These are phyloP conservation scores for Tetraodon nigroviridis DNA, from an alignment of 2,113 vertebrate species.

Conservation along the genomic window DNA sequence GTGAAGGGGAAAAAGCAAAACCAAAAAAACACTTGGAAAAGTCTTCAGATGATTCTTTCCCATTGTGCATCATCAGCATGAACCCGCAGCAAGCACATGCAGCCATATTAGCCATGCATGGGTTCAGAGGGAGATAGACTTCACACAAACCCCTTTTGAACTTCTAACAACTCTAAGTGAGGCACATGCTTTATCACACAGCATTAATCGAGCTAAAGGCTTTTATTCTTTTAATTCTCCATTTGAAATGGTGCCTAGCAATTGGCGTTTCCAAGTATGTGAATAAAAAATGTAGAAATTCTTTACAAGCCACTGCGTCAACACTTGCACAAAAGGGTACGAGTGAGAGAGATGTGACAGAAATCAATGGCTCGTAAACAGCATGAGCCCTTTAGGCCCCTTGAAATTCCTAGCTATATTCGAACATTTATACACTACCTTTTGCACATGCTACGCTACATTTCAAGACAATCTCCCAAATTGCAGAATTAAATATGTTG, in stretches of 20 bases:
- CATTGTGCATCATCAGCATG: constrained; percentile 46
- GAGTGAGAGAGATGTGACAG: constrained; percentile 17
- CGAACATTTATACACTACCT: too few species aligned
- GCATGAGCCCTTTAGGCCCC: constrained; percentile 14
- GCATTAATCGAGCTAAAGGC: constrained; percentile 51
- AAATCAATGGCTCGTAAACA: constrained; percentile 13
- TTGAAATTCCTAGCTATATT: neutral
- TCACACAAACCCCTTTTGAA: constrained; percentile 45
- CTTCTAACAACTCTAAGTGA: constrained; percentile 38
- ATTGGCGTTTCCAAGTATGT: constrained; percentile 25
- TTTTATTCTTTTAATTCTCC: constrained; percentile 52
- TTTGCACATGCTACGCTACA: too few species aligned
- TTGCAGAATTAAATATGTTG: too few species aligned
- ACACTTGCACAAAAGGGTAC: constrained; percentile 2
- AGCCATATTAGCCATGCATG: constrained; percentile 53
- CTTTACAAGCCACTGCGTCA: constrained; percentile 32
- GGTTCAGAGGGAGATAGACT: constrained; percentile 57
- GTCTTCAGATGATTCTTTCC: constrained; percentile 47
- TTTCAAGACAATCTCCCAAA: too few species aligned
- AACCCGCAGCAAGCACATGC: constrained; percentile 38
- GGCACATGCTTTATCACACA: constrained; percentile 45
- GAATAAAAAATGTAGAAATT: constrained; percentile 35
- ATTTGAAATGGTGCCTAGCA: constrained; percentile 38
- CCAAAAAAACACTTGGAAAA: constrained; percentile 29
- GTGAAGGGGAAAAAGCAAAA: constrained; percentile 57